Percentiles rank a stretch among this genome's conserved stretches.
Conservation (phyloP, 2,888 invertebrate species). For the Tetragnatha montana region DNA sequence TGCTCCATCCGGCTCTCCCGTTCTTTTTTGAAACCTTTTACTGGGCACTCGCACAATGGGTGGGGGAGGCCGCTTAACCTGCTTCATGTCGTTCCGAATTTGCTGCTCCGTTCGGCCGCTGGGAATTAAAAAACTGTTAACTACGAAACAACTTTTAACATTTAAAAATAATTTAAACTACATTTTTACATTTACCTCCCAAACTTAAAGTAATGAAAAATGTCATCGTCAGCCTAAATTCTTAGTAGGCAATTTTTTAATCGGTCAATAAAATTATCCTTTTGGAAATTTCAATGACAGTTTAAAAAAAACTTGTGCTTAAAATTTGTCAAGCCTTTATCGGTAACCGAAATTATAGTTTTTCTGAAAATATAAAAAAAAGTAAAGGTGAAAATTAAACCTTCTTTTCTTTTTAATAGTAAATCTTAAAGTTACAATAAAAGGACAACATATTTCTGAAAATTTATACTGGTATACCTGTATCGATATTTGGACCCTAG, state of each 20-base stretch:
- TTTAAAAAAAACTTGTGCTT: too few species aligned
- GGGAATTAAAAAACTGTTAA: constrained; percentile 66
- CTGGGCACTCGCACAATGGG: constrained; percentile 87
- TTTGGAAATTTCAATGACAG: too few species aligned
- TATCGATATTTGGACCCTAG: constrained; percentile 87
- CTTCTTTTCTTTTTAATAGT: not conserved
- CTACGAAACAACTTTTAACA: not conserved
- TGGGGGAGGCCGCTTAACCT: constrained; percentile 80
- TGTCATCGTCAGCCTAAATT: too few species aligned
- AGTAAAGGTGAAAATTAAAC: not conserved
- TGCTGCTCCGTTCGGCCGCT: constrained; percentile 82
- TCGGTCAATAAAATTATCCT: too few species aligned
- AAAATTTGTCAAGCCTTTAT: too few species aligned
- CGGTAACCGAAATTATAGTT: not conserved
- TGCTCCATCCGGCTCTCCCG: constrained; percentile 72
- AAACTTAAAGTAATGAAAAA: too few species aligned
- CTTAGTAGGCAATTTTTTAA: too few species aligned
- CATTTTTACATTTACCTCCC: too few species aligned
- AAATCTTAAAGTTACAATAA: not conserved
- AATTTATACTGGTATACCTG: constrained; percentile 79
- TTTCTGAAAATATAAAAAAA: constrained; percentile 80
- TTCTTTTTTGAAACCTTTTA: constrained; percentile 81
- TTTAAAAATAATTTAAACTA: not conserved
- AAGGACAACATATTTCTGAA: not conserved
- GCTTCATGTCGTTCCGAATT: constrained; percentile 66